Evolutionary conservation across 2,113 vertebrate genomes (phyloP).

Genomic region (Macquaria ambigua): DNA sequence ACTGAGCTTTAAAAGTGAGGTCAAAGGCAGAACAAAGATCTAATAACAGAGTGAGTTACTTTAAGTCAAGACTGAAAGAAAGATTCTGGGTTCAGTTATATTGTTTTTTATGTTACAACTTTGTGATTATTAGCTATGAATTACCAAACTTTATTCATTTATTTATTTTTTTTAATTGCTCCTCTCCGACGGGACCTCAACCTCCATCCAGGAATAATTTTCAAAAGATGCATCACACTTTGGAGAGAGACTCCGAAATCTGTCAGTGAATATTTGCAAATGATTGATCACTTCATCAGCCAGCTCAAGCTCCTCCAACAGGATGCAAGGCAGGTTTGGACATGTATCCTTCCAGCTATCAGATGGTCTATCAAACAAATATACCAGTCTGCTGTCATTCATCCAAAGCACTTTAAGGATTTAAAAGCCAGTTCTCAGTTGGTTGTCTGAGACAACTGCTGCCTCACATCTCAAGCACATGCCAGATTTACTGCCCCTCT

Average conservation of each 20-base stretch:
- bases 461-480: not conserved
- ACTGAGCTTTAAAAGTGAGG: not conserved
- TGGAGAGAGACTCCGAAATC: not conserved
- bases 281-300: not conserved
- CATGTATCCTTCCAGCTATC: not conserved
- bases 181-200: not conserved
- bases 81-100: not conserved
- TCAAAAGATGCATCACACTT: not conserved
- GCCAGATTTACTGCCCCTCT: not conserved
- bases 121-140: not conserved
- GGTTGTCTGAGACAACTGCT: not conserved
- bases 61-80: not conserved
- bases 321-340: not conserved
- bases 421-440: too few species aligned
- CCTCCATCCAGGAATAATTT: not conserved
- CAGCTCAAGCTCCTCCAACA: not conserved
- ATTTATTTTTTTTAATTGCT: not conserved
- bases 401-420: not conserved
- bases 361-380: not conserved
- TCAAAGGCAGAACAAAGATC: not conserved
- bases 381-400: not conserved
- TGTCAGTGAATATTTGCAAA: not conserved
- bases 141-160: not conserved
- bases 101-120: not conserved
- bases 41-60: not conserved